These are phyloP conservation scores for Heterocephalus glaber DNA, from an alignment of 2,113 vertebrate species.

Conservation along the genomic window DNA sequence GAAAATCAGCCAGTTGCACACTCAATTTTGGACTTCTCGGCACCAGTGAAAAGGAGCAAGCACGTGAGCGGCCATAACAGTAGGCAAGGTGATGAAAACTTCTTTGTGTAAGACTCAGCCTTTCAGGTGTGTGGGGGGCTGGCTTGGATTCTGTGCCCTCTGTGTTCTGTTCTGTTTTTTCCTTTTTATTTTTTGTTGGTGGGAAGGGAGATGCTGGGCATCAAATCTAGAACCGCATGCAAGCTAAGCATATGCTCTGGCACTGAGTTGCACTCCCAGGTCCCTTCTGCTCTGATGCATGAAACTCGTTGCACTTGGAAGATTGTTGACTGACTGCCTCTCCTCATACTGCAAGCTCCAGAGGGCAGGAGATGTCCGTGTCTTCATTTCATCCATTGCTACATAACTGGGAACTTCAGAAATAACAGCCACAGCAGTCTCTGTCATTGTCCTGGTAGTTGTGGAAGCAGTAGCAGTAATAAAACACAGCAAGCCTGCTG, in stretches of 20 bases:
- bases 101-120: fast-evolving
- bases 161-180: neutral
- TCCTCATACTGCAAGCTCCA: neutral
- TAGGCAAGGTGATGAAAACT: neutral
- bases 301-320: neutral
- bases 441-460: fast-evolving
- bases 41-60: neutral
- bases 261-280: neutral
- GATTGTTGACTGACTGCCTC: neutral
- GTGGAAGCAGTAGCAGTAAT: neutral
- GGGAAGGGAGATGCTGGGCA: neutral
- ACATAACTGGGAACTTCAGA: neutral
- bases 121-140: neutral
- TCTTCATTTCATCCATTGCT: neutral
- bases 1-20: neutral
- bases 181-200: neutral
- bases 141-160: neutral
- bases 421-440: fast-evolving
- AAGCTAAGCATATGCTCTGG: too few species aligned
- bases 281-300: neutral
- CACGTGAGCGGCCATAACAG: too few species aligned
- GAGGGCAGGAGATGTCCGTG: neutral
- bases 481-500: neutral
- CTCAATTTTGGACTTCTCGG: neutral
- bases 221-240: neutral